Conservation (phyloP, 1,140 invertebrate species). For the Lepidurus apus region DNA sequence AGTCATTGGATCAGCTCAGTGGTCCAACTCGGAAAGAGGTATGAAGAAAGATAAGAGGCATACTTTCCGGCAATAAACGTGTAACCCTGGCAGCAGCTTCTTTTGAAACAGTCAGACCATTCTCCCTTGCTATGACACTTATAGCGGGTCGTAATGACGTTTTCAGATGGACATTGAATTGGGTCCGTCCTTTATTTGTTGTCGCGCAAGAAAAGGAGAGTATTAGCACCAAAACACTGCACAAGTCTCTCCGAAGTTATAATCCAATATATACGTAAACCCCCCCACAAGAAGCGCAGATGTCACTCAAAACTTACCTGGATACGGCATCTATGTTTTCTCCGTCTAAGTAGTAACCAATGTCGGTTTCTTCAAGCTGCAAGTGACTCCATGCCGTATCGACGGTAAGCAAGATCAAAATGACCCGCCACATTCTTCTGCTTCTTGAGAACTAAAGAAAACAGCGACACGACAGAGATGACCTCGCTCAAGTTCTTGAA, state of each 20-base stretch:
- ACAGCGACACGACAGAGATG: background rate
- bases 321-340: constrained; percentile 20
- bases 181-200: constrained; percentile 45
- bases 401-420: constrained; percentile 2
- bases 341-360: constrained; percentile 7
- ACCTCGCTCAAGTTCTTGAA: constrained; percentile 4
- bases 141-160: constrained; percentile 52
- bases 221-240: background rate
- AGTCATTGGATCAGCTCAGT: background rate
- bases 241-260: background rate
- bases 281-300: background rate
- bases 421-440: constrained; percentile 24
- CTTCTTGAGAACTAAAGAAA: constrained; percentile 13
- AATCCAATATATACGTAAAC: background rate
- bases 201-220: background rate
- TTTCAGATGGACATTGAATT: constrained; percentile 49
- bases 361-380: background rate
- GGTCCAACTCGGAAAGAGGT: background rate
- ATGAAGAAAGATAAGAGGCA: constrained; percentile 23
- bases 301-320: constrained; percentile 24
- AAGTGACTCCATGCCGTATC: background rate
- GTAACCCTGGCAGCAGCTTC: constrained; percentile 53
- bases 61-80: constrained; percentile 49
- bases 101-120: constrained; percentile 51
- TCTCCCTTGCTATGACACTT: constrained; percentile 50